Conservation (phyloP, 2,888 invertebrate genomes). For the Agrotis puta region DNA sequence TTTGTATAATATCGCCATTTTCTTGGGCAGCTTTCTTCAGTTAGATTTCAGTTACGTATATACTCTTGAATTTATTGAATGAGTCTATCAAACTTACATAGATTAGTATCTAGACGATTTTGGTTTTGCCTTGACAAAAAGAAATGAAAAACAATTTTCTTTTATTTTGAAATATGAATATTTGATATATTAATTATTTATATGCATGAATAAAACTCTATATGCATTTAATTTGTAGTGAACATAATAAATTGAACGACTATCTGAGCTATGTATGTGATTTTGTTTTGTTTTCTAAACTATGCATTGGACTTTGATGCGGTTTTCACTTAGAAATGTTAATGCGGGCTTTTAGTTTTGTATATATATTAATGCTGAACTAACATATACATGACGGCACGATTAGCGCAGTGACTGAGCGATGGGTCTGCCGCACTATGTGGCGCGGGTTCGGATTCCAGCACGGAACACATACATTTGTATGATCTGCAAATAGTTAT, state of each 20-base stretch:
- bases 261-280: background rate
- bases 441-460: too few relatives aligned
- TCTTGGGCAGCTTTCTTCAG: slow-evolving; percentile 10
- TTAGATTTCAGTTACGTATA: background rate
- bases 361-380: too few relatives aligned
- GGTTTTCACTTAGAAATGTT: background rate
- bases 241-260: too few relatives aligned
- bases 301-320: background rate
- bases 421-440: too few relatives aligned
- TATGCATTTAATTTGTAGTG: too few relatives aligned
- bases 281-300: background rate
- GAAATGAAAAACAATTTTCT: background rate
- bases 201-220: background rate
- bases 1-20: slow-evolving; percentile 50
- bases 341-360: background rate
- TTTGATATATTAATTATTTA: background rate
- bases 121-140: background rate
- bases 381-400: too few relatives aligned
- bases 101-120: background rate
- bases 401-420: too few relatives aligned
- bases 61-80: slow-evolving; percentile 13
- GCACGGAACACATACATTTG: too few relatives aligned
- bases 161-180: background rate
- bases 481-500: too few relatives aligned
- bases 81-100: background rate